Conservation (phyloP, 2,113 vertebrate species). For the Megaceryle torquata region DNA sequence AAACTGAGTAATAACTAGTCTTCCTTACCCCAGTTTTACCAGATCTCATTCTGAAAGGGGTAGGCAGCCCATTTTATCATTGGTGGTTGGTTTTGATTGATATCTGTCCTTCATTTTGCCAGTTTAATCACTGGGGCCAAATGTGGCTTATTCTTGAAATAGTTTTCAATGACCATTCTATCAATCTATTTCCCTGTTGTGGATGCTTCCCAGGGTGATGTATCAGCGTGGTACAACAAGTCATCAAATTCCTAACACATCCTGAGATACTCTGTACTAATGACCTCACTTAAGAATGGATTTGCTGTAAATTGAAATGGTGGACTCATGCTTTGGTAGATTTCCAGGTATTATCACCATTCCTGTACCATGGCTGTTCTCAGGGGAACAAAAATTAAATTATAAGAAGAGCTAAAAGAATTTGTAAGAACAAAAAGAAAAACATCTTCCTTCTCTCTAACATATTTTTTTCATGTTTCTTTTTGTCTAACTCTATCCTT, state of each 20-base stretch:
- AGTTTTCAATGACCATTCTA: not conserved
- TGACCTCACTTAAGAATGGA: not conserved
- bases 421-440: not conserved
- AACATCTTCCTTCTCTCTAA: not conserved
- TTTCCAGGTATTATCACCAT: not conserved
- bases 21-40: not conserved
- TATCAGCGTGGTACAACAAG: not conserved
- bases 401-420: not conserved
- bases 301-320: not conserved
- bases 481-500: conserved; percentile 3
- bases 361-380: not conserved
- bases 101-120: not conserved
- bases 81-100: not conserved
- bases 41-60: not conserved
- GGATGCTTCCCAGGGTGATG: not conserved
- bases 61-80: not conserved
- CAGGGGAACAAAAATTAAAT: not conserved
- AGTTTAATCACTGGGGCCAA: not conserved
- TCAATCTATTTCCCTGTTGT: not conserved
- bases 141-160: not conserved
- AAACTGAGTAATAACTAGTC: not conserved
- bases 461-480: not conserved
- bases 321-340: not conserved
- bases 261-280: not conserved
- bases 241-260: not conserved